Evolutionary conservation across 2,797 vertebrate species (phyloP), one percentile per base, ranked within the genome.

Genomic region (Spea hammondii): DNA sequence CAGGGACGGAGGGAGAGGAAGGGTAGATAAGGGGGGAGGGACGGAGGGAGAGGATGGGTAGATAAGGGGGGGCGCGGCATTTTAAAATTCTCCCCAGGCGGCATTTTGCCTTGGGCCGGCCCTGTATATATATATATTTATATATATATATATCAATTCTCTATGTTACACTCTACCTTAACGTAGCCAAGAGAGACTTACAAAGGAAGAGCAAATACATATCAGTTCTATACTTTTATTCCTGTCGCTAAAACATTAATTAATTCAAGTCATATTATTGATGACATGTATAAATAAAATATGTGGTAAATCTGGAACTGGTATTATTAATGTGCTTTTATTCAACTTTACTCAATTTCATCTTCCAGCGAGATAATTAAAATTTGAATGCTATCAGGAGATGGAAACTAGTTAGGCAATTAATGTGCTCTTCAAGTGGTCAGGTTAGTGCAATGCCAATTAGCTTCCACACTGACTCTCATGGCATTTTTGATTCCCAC

Each of bases 351-450:
- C 45, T 14, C n/a, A 57, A 11, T 54, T 64, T 71, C 49, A 49
- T 72, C 5, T 71, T 65, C 50, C 14, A 59, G 44, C 45, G 14
- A 17, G 51, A 79, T 67, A 73, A 79, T 73, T 79, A n/a, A 67
- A 67, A n/a, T 59, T 67, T 59, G 8, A 71, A 71, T n/a, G 32
- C 57, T 65, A 32, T 8, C 65, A 45, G 50, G 76, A 78, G 48
- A 78, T 47, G 44, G 55, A 72, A 72, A 72, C 59, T 65, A 72
- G 49, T 50, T 47, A 71, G 8, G 47, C 46, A 78, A 65, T 73
- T 65, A 72, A 72, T 72, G 14, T 12, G 60, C 8, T 73, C 73
- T 12, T 74, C 46, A 68, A 17, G 59, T 51, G n/a, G 6, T 74
- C 47, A 64, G 62, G 59, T 74, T 74, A 51, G 70, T 72, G n/a